These are phyloP conservation scores for Acanthisitta chloris DNA, from an alignment of 2,113 vertebrate genomes.

Conservation along the genomic window DNA sequence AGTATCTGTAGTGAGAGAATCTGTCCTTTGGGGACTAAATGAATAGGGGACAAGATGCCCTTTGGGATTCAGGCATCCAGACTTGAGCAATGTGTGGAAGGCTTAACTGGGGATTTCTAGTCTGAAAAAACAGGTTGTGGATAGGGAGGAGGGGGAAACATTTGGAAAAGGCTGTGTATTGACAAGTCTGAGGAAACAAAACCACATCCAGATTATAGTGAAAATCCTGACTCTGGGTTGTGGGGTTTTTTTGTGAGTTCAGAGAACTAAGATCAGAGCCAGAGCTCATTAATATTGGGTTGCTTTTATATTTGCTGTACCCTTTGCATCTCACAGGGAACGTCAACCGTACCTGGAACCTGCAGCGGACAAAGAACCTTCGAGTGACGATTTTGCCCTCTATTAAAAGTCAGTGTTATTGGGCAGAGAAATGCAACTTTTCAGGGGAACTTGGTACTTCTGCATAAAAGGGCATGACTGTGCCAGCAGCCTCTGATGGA, in stretches of 20 bases:
- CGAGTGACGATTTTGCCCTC: slow-evolving; percentile 77
- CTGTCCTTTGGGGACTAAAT: neutral
- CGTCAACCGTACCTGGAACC: slow-evolving; percentile 76
- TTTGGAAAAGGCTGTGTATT: neutral
- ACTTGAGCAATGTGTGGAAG: neutral
- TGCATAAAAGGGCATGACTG: neutral
- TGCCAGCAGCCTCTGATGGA: neutral
- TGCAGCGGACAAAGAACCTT: slow-evolving; percentile 75
- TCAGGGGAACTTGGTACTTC: neutral
- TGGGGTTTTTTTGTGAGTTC: neutral
- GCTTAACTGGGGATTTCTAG: neutral
- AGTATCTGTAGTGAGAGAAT: neutral
- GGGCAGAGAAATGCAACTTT: neutral
- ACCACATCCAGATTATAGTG: neutral
- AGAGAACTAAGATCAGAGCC: neutral
- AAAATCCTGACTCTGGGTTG: neutral
- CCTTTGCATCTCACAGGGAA: slow-evolving; percentile 33
- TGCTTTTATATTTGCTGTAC: neutral
- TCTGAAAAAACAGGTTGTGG: neutral
- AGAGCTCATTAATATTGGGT: neutral
- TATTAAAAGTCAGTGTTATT: slow-evolving; percentile 69
- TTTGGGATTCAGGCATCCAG: neutral
- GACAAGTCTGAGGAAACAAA: neutral
- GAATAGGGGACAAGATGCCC: neutral
- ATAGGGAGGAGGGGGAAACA: neutral